These are phyloP conservation scores for Yponomeuta sedellus DNA, from an alignment of 2,888 invertebrate species.

Conservation along the genomic window DNA sequence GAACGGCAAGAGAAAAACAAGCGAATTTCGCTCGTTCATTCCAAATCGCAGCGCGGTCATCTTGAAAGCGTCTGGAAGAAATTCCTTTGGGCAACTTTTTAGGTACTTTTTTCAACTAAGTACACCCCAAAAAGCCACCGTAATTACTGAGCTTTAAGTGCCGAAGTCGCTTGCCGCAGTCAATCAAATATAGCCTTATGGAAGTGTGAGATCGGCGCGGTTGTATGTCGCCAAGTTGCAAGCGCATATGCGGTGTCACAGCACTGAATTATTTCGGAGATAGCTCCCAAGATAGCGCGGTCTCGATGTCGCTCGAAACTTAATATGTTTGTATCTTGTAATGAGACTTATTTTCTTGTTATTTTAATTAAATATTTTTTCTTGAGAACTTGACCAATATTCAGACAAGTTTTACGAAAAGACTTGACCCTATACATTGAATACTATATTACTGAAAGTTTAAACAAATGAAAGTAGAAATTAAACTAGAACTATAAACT, in stretches of 20 bases:
- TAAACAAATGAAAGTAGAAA: background rate
- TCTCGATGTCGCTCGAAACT: slow-evolving; percentile 39
- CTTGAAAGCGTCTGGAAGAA: slow-evolving; percentile 33
- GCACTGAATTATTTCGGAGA: slow-evolving; percentile 62
- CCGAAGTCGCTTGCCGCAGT: background rate
- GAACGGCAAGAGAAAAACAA: slow-evolving; percentile 51
- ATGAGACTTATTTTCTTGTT: background rate
- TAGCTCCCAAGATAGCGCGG: slow-evolving; percentile 61
- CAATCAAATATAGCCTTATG: slow-evolving; percentile 10
- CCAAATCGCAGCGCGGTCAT: slow-evolving; percentile 62
- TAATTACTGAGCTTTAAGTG: slow-evolving; percentile 11
- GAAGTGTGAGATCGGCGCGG: slow-evolving; percentile 22
- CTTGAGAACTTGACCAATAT: background rate
- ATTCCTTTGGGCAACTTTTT: slow-evolving; percentile 18
- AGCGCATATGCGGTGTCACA: slow-evolving; percentile 32
- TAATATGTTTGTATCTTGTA: slow-evolving; percentile 11
- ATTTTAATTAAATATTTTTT: background rate
- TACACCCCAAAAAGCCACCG: slow-evolving; percentile 16
- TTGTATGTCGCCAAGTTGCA: slow-evolving; percentile 23
- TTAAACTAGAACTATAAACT: background rate
- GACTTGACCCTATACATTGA: too few relatives aligned
- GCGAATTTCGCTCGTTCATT: slow-evolving; percentile 68
- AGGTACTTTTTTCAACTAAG: slow-evolving; percentile 12
- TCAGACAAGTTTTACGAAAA: background rate
- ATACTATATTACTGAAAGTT: too few relatives aligned